Conservation (phyloP, 2,797 vertebrate species). For the Oreortyx pictus region DNA sequence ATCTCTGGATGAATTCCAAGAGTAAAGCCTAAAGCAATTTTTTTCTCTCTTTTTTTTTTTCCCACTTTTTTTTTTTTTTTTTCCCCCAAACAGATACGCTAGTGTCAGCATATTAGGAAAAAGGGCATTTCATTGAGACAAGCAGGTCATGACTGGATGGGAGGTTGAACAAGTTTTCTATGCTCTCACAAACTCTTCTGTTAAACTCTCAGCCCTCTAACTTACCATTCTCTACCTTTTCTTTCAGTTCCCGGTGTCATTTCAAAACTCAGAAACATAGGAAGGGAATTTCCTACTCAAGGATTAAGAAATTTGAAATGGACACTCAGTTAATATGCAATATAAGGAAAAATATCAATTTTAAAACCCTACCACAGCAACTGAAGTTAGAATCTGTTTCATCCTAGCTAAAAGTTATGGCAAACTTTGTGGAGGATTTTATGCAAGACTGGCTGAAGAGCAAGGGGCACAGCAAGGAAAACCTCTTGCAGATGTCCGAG, state of each 20-base stretch:
- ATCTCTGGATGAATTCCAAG: slow-evolving; percentile 40
- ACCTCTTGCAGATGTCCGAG: too few relatives aligned
- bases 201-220: background rate
- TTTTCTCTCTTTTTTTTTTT: too few relatives aligned
- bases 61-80: background rate
- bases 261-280: background rate
- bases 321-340: background rate
- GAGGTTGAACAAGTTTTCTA: background rate
- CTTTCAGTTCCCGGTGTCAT: background rate
- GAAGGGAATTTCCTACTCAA: background rate
- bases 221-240: background rate
- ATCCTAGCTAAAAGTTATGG: background rate
- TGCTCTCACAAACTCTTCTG: background rate
- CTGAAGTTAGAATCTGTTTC: background rate
- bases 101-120: slow-evolving; percentile 24
- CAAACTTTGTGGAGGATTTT: too few relatives aligned
- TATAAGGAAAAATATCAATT: background rate
- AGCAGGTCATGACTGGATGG: background rate
- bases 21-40: background rate
- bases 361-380: background rate
- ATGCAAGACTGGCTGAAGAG: too few relatives aligned
- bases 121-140: background rate
- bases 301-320: background rate
- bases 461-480: too few relatives aligned
- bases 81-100: background rate